Base-by-base conservation (phyloP, 1,140 invertebrate genomes). In the Drosophila lacertosa region DNA sequence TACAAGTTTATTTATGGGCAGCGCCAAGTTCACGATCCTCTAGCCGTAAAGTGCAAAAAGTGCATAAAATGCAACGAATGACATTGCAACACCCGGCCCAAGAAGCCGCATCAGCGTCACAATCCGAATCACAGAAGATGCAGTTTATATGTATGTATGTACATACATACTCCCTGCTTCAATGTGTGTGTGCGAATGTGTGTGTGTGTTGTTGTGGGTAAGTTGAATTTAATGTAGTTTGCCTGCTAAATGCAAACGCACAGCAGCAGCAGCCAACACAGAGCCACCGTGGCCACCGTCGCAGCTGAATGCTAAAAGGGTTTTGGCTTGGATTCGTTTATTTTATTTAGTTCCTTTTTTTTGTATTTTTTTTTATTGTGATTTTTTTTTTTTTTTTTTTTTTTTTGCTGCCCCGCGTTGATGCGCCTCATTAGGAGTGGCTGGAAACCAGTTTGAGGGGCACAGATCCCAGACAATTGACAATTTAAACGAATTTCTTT, bases 401-500 rank as follows among this genome's bases (percentile, higher is more conserved):
- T 54, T 7, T 18, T 39, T 4, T 53, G 26, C 15, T 55, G 50
- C 13, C 47, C 47, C 33, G 37, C 65, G 65, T 74, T 80, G 72
- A 84, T 84, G 80, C 63, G 60, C 81, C 81, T 84, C 81, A 84
- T 84, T 84, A 84, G 81, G 80, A 84, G 73, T 77, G 74, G 73
- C 77, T 86, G 77, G 55, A 84, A 84, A 86, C 81, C 82, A 77
- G 81, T 84, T 84, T 42, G 24, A 67, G 66, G 58, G 67, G 48
- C 69, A 63, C 68, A 50, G 58, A 75, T 82, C 66, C 73, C 77
- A 86, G 82, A 84, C 73, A 84, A 84, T 84, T 84, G 82, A 84
- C 81, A 84, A 86, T 88, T 84, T 84, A 86, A 84, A 84, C 77
- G 81, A 84, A 84, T 84, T 84, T 84, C 81, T 77, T 84, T 86